Evolutionary conservation across 2,797 vertebrate genomes (phyloP).

Genomic region (Scarus forsteni): DNA sequence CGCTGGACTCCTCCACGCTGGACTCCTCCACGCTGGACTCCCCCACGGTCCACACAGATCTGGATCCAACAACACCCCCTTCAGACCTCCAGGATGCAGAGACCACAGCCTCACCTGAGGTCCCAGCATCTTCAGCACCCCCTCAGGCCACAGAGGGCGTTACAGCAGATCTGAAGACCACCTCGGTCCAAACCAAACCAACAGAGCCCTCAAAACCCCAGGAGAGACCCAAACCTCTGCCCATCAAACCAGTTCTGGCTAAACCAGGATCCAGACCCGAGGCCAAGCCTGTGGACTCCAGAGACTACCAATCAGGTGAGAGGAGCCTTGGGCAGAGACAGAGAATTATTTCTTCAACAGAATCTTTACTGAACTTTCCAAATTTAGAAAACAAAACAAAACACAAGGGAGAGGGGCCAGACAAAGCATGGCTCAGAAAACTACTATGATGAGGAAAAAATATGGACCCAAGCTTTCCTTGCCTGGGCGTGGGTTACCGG

Average conservation of each 20-base stretch:
- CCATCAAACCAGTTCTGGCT: conserved; percentile 25
- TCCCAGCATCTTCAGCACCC: conserved; percentile 27
- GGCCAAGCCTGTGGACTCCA: conserved; percentile 43
- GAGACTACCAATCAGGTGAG: conserved; percentile 78
- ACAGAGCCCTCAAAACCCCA: conserved; percentile 38
- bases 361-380: not conserved
- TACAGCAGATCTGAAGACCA: conserved; percentile 3
- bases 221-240: conserved; percentile 29
- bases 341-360: too few species aligned
- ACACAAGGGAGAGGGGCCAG: too few species aligned
- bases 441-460: too few species aligned
- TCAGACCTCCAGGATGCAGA: conserved; percentile 16
- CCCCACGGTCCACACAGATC: conserved; percentile 2
- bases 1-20: not conserved
- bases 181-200: conserved; percentile 1
- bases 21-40: conserved; percentile 1
- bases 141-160: not conserved
- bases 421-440: too few species aligned
- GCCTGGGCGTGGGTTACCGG: too few species aligned
- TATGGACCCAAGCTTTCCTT: too few species aligned
- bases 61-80: not conserved
- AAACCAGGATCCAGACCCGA: conserved; percentile 54
- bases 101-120: not conserved
- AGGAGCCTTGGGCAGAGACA: not conserved
- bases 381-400: too few species aligned